Base-by-base conservation (phyloP, 2,797 vertebrate genomes). In the Corythornis leucogaster region DNA sequence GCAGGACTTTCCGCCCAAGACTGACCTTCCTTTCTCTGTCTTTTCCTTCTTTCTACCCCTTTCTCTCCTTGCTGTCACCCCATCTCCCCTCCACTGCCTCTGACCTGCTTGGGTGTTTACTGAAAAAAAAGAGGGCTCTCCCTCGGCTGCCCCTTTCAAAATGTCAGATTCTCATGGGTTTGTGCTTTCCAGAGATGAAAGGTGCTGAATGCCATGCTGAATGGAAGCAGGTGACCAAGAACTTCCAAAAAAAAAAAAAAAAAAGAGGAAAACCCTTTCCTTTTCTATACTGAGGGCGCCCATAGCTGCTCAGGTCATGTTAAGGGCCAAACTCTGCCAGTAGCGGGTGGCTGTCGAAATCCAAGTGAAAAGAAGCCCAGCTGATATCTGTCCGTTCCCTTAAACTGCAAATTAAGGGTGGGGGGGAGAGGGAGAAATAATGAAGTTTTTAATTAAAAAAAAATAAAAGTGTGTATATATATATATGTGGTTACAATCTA, bases 381-480 rank as follows among this genome's bases (percentile, higher is more conserved):
- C 86, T 86, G 67, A 86, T 94, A 83, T 89, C 81, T 95, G 88
- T 83, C 96, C 70, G 4, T 92, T 95, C 92, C 95, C 96, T 94
- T 96, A 84, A 95, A 73, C 70, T 48, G 31, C 96, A 92, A 96
- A 57, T 95, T 92, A 93, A 92, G 92, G 86, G 50, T 73, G 90
- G 70, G 50, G 76, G 90, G 70, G 89, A 92, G 92, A 93, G 95
- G 95, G 92, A 82, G 85, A 96, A 96, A 93, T 94, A 85, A 92
- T 96, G 96, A 97, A 95, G 96, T 97, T 98, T 97, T 97, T 97
- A 97, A 96, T 95, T 96, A 97, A 96, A 96, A 96, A 95, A 79
- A 96, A 91, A 97, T 97, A 96, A 95, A 94, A 95, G 83, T 93
- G 84, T 97, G 86, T 96, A 87, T 95, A 93, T 96, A 92, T 96